Conservation (phyloP, 2,888 invertebrate genomes). For the Merodon equestris region DNA sequence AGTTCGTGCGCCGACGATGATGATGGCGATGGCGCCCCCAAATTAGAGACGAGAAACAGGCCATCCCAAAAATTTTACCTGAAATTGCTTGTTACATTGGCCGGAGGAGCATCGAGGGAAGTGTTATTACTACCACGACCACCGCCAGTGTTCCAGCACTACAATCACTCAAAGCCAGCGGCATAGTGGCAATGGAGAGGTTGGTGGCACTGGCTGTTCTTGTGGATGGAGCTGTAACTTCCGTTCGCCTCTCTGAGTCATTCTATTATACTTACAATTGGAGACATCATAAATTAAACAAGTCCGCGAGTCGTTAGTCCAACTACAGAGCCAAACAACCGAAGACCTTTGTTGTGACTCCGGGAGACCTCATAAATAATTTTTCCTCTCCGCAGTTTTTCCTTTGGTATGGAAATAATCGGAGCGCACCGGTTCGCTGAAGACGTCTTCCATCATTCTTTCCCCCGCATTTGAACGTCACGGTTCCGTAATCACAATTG, state of each 20-base stretch:
- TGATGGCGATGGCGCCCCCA: constrained; percentile 1
- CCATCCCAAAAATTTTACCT: constrained; percentile 40
- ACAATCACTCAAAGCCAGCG: constrained; percentile 18
- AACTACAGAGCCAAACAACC: too few relatives aligned
- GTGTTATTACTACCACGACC: too few relatives aligned
- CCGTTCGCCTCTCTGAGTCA: constrained; percentile 39
- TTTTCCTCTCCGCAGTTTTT: constrained; percentile 22
- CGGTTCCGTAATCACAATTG: constrained; percentile 36
- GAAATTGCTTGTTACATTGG: constrained; percentile 19
- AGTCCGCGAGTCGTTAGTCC: constrained; percentile 35
- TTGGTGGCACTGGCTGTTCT: too few relatives aligned
- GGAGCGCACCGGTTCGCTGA: constrained; percentile 62
- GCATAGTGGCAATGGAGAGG: too few relatives aligned
- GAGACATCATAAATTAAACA: constrained; percentile 51
- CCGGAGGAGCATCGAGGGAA: neutral
- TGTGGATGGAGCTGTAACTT: constrained; percentile 28
- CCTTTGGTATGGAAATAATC: constrained; percentile 49
- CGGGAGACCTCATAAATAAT: constrained; percentile 45
- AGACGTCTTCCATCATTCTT: constrained; percentile 62
- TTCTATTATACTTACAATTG: constrained; percentile 1
- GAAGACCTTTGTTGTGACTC: constrained; percentile 34
- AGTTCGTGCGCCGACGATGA: neutral
- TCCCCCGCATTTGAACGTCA: constrained; percentile 36
- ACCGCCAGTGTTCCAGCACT: neutral
- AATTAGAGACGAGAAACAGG: constrained; percentile 10